Evolutionary conservation across 1,140 invertebrate genomes (phyloP).

Genomic region (Drosophila equinoxialis): DNA sequence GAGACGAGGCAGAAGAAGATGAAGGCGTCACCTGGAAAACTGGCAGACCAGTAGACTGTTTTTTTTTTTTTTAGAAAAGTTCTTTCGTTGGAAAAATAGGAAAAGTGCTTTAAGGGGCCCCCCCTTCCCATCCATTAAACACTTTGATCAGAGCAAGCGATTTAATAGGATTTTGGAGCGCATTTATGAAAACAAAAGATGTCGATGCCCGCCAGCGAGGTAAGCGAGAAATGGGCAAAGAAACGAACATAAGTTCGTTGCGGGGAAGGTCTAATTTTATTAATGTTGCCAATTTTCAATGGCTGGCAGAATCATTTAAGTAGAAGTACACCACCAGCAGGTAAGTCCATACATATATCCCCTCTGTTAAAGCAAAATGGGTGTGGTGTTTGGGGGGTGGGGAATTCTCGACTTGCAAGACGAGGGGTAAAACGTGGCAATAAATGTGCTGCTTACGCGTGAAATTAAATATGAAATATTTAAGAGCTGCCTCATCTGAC

Average conservation of each 20-base stretch:
- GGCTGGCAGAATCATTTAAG: constrained; percentile 42
- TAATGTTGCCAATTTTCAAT: constrained; percentile 77
- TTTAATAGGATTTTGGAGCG: constrained; percentile 71
- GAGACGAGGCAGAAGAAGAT: too few species aligned
- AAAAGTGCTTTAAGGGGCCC: constrained; percentile 14
- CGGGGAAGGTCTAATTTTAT: constrained; percentile 67
- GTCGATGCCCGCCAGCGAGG: constrained; percentile 2
- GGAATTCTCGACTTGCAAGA: too few species aligned
- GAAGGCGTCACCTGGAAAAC: constrained; percentile 1
- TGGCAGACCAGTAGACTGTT: neutral
- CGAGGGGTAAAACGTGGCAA: constrained; percentile 28
- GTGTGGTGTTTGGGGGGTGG: neutral
- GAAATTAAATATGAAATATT: constrained; percentile 81
- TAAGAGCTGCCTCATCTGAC: constrained; percentile 41
- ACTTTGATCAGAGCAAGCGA: constrained; percentile 58
- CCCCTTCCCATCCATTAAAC: neutral
- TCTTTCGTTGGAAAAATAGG: neutral
- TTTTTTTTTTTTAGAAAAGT: constrained; percentile 2
- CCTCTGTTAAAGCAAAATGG: neutral
- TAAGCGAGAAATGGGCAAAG: constrained; percentile 50
- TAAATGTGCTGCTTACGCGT: constrained; percentile 74
- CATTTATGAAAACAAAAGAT: constrained; percentile 42
- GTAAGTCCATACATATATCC: constrained; percentile 15
- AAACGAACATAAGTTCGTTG: too few species aligned
- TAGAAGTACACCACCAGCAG: constrained; percentile 14